These are phyloP conservation scores for Erpetoichthys calabaricus DNA, from an alignment of 2,797 vertebrate species.

Conservation along the genomic window DNA sequence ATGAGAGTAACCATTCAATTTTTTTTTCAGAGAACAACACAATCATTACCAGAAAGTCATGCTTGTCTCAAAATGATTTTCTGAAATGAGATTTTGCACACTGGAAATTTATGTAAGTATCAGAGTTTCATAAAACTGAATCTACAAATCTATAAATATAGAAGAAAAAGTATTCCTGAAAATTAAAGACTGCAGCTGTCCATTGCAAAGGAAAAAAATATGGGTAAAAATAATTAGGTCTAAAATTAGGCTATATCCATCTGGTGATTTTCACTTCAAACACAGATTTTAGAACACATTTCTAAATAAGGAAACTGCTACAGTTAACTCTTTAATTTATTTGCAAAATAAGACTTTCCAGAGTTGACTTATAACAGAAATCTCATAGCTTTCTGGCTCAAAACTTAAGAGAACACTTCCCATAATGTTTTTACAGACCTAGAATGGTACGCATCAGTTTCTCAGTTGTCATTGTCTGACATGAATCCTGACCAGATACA, in stretches of 20 bases:
- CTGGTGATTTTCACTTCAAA: slow-evolving; percentile 2
- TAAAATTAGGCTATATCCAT: not conserved
- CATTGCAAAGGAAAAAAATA: not conserved
- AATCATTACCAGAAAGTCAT: not conserved
- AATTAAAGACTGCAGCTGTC: not conserved
- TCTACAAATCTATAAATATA: not conserved
- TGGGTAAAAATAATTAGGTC: slow-evolving; percentile 4
- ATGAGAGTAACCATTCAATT: not conserved
- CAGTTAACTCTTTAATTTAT: not conserved
- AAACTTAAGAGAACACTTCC: too few relatives aligned
- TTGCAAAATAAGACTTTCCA: not conserved
- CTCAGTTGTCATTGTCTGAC: too few relatives aligned
- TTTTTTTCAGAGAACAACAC: not conserved
- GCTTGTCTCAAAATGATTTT: too few relatives aligned
- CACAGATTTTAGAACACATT: not conserved
- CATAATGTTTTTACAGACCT: too few relatives aligned
- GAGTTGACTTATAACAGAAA: too few relatives aligned
- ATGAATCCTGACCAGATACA: too few relatives aligned
- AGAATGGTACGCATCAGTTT: too few relatives aligned
- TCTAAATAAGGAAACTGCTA: not conserved
- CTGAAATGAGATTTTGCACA: too few relatives aligned
- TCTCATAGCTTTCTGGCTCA: too few relatives aligned
- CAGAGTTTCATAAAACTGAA: not conserved
- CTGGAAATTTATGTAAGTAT: not conserved
- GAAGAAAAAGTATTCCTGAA: not conserved